Evolutionary conservation across 2,113 vertebrate species (phyloP).

Genomic region (Pelvicachromis taeniatus): DNA sequence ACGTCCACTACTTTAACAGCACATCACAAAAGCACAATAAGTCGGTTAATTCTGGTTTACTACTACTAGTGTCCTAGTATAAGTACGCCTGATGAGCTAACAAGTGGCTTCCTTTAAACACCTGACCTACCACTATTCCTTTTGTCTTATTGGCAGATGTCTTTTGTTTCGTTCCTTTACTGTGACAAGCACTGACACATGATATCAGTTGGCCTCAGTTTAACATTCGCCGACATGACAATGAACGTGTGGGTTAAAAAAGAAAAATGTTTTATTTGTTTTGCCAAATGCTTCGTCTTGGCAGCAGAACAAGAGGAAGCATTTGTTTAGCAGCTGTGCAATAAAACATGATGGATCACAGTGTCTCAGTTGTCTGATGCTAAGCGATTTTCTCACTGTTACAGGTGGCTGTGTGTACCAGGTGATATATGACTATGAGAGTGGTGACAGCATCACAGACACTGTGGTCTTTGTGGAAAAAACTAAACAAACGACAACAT

Average conservation of each 20-base stretch:
- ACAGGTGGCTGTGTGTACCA: constrained; percentile 14
- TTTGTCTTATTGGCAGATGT: neutral
- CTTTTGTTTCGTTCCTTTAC: neutral
- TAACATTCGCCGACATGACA: neutral
- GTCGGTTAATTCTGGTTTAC: neutral
- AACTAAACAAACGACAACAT: neutral
- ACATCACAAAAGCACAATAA: neutral
- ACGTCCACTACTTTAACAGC: neutral
- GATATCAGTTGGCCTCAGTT: neutral
- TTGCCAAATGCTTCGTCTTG: neutral
- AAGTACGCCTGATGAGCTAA: neutral
- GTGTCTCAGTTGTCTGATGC: neutral
- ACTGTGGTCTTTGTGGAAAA: constrained; percentile 9
- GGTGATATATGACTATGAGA: constrained; percentile 14
- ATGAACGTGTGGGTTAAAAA: neutral
- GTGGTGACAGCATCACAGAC: neutral
- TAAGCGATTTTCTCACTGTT: neutral
- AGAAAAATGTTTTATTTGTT: neutral
- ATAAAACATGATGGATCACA: neutral
- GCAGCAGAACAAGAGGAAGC: neutral
- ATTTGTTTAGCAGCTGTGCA: neutral
- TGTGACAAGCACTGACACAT: rapidly evolving
- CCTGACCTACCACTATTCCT: neutral
- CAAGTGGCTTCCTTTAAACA: neutral
- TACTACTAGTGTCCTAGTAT: neutral